phyloP scores from a whole-genome alignment of 2,113 vertebrate genomes.

The Thymallus thymallus region DNA sequence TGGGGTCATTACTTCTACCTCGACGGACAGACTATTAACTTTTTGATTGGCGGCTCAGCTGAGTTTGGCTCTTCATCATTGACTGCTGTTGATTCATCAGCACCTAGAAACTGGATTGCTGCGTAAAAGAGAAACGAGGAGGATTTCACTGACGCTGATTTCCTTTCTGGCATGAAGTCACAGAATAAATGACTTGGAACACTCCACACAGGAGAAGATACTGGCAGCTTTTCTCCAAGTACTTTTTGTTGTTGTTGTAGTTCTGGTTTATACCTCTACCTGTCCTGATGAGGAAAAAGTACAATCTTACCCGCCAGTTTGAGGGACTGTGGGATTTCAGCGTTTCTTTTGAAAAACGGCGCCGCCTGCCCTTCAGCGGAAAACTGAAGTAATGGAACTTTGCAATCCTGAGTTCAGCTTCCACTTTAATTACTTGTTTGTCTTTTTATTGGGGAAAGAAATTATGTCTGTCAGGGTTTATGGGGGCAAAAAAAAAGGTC shows the following conservation, averaged over 20 bases:
- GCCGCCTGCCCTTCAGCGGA: conserved; percentile 81
- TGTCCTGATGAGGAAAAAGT: conserved; percentile 42
- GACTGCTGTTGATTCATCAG: conserved; percentile 68
- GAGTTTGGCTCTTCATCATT: conserved; percentile 72
- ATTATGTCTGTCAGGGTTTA: conserved; percentile 99
- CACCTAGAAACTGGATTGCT: conserved; percentile 60
- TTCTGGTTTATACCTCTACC: conserved; percentile 35
- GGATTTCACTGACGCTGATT: conserved; percentile 62
- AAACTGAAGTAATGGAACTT: conserved; percentile 93
- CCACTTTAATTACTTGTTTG: conserved; percentile 98
- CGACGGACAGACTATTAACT: conserved; percentile 77
- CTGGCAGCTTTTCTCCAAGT: conserved; percentile 58
- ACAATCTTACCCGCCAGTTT: conserved; percentile 63
- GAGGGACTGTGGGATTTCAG: conserved; percentile 79
- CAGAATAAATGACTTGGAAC: conserved; percentile 70
- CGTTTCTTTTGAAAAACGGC: conserved; percentile 88
- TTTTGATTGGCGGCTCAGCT: conserved; percentile 60
- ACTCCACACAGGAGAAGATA: conserved; percentile 39
- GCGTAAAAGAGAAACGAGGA: conserved; percentile 62
- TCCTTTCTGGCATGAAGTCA: conserved; percentile 62
- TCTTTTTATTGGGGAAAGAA: conserved; percentile 94
- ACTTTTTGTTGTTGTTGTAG: conserved; percentile 13
- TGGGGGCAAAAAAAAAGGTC: conserved; percentile 81
- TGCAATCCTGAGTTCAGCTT: conserved; percentile 76
- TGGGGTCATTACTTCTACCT: conserved; percentile 65